These are phyloP conservation scores for Apis laboriosa DNA, from an alignment of 1,140 invertebrate species.

Conservation along the genomic window DNA sequence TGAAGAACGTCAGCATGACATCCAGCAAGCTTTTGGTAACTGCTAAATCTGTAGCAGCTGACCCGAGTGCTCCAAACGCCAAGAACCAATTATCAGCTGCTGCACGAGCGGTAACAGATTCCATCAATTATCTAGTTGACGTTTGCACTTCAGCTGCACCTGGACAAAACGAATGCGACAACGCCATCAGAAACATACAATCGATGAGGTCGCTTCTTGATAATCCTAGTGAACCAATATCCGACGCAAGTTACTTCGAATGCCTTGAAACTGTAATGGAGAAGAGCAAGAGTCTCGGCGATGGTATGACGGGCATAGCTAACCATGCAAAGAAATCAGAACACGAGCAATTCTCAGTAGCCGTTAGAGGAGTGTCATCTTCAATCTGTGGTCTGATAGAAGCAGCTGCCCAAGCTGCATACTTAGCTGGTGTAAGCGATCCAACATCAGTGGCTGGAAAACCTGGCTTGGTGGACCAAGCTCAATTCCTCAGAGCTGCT, in stretches of 20 bases:
- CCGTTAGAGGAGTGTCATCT: constrained; percentile 91
- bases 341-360: constrained; percentile 92
- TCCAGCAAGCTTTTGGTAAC: constrained; percentile 93
- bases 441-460: constrained; percentile 94
- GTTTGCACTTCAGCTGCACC: constrained; percentile 87
- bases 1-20: constrained; percentile 93
- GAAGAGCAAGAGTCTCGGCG: constrained; percentile 93
- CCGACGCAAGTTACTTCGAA: constrained; percentile 95
- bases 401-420: constrained; percentile 95
- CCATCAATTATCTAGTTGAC: constrained; percentile 93
- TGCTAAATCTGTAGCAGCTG: constrained; percentile 93
- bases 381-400: constrained; percentile 97
- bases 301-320: constrained; percentile 97
- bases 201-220: constrained; percentile 91
- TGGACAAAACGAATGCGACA: constrained; percentile 98
- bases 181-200: constrained; percentile 96
- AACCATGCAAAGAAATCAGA: constrained; percentile 94
- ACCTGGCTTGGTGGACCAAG: constrained; percentile 95
- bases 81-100: constrained; percentile 94
- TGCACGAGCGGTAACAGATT: constrained; percentile 94
- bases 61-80: constrained; percentile 93
- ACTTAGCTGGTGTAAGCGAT: constrained; percentile 96
- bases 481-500: constrained; percentile 92
- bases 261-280: constrained; percentile 96
- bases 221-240: constrained; percentile 93